Base-by-base conservation (phyloP, 1,140 invertebrate species). In the Elymnias hypermnestra region DNA sequence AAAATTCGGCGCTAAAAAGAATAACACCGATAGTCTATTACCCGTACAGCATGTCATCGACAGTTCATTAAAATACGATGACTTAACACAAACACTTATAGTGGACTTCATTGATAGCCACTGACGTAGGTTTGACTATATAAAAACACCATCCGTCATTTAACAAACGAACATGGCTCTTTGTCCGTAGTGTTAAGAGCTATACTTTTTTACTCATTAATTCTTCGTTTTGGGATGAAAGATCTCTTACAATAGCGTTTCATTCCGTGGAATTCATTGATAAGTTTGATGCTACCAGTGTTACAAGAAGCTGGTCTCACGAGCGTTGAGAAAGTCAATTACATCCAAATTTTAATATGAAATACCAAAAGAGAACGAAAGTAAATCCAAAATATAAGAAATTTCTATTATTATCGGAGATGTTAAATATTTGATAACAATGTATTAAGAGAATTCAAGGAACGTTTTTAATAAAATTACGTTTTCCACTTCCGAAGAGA, bases 41-140 rank as follows among this genome's bases (percentile, higher is more conserved):
- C 72, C 71, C 63, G 70, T 81, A 75, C 75, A 68, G 77, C 81
- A 77, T 83, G 81, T 84, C 81, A 84, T 84, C 81, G 77, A 67
- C 57, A 73, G 71, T 83, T 84, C 81, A 84, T 84, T 84, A 84
- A 84, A 84, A 84, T 74, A 61, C 72, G 76, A 84, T 84, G 81
- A 84, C 81, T 84, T 72, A 72, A 82, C 81, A 84, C 64, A 81
- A 84, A 84, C 60, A 77, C 51, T 29, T 64, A 78, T 77, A 79
- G 70, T 82, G 76, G 72, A 81, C 72, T 84, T 84, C 81, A 84
- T 84, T 84, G 81, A 84, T 81, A 78, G 74, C 74, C 74, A 70
- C 71, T 63, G 75, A 78, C 81, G 75, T 83, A 78, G 77, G 73
- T 74, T 76, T 35, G 54, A 35, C 48, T 67, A 46, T 53, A 74